Conservation (phyloP, 2,888 invertebrate species). For the Macrosoma leucophasiata region DNA sequence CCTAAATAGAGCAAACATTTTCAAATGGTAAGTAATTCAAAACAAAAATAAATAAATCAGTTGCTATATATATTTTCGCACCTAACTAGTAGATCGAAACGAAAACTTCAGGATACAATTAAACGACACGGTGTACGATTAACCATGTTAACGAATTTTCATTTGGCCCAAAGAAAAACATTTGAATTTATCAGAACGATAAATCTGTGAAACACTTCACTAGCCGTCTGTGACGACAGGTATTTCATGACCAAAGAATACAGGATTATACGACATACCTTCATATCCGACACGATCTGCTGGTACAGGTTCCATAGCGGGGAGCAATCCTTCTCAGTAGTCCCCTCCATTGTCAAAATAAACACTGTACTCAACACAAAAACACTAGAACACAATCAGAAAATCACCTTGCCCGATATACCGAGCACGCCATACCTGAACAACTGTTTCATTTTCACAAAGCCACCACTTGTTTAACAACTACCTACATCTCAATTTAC, state of each 20-base stretch:
- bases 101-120: neutral
- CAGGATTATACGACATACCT: constrained; percentile 82
- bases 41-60: too few species aligned
- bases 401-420: constrained; percentile 40
- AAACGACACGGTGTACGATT: neutral
- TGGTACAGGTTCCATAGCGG: constrained; percentile 95
- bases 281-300: constrained; percentile 96
- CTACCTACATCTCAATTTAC: constrained; percentile 62
- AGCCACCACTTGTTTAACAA: constrained; percentile 30
- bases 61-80: too few species aligned
- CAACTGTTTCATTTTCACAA: constrained; percentile 59
- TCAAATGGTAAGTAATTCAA: too few species aligned
- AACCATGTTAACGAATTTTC: constrained; percentile 16
- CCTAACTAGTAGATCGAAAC: neutral
- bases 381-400: constrained; percentile 48
- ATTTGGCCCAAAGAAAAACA: constrained; percentile 29
- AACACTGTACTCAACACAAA: constrained; percentile 44
- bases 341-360: constrained; percentile 80
- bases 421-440: constrained; percentile 41
- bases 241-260: too few species aligned
- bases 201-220: constrained; percentile 38
- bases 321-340: constrained; percentile 87
- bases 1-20: too few species aligned
- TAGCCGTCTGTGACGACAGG: constrained; percentile 28
- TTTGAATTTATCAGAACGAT: constrained; percentile 43